These are phyloP conservation scores for Spondyliosoma cantharus DNA, from an alignment of 2,797 vertebrate species.

Conservation along the genomic window DNA sequence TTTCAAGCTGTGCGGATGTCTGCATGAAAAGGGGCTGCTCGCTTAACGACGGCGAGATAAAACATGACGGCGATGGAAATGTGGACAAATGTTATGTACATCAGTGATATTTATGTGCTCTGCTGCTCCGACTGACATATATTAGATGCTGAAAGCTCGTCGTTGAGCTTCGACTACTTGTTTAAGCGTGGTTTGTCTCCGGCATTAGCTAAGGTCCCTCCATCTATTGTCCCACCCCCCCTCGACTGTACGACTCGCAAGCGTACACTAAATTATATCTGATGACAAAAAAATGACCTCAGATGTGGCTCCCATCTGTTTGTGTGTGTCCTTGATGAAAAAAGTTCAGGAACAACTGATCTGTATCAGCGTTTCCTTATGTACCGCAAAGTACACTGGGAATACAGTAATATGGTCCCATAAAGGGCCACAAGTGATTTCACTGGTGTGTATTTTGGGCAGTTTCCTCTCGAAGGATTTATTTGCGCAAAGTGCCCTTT, in stretches of 20 bases:
- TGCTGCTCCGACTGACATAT: conserved; percentile 10
- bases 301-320: conserved; percentile 36
- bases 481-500: conserved; percentile 30
- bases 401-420: conserved; percentile 17
- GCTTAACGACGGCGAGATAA: conserved; percentile 4
- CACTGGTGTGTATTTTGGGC: conserved; percentile 26
- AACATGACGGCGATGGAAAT: conserved; percentile 35
- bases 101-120: conserved; percentile 27
- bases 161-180: neutral
- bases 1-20: conserved; percentile 37
- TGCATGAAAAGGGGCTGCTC: neutral
- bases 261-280: conserved; percentile 32
- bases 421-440: conserved; percentile 32
- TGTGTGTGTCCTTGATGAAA: conserved; percentile 38
- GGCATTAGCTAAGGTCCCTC: neutral
- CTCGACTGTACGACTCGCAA: neutral
- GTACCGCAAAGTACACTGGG: conserved; percentile 19
- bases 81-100: conserved; percentile 22
- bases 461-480: conserved; percentile 55
- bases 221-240: neutral
- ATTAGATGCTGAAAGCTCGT: conserved; percentile 5
- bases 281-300: conserved; percentile 34
- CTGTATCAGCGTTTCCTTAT: conserved; percentile 29
- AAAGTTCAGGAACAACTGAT: conserved; percentile 22
- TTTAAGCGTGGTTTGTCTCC: conserved; percentile 2